Base-by-base conservation (phyloP, 2,888 invertebrate genomes). In the Papilio elwesi region DNA sequence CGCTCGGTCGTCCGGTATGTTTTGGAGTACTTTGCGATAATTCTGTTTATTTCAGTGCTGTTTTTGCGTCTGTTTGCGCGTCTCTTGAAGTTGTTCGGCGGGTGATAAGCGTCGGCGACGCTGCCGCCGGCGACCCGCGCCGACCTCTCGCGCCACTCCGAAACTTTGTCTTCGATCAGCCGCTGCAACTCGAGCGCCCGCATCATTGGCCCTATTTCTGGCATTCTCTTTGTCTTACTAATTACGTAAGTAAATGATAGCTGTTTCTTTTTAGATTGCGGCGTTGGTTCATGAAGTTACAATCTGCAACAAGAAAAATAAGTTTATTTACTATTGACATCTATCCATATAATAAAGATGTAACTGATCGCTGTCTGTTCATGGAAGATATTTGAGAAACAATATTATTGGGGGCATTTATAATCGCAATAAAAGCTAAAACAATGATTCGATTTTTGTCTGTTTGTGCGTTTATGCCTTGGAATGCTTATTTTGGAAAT, bases 131-230 rank as follows among this genome's bases (percentile, higher is more conserved):
- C 82, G 91, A 91, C 93, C 92, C 92, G 85, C 68, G 87, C 89
- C 88, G 93, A 93, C 92, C 93, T 93, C 84, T 92, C 92, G 73
- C 93, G 92, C 93, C 93, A 93, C 80, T 93, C 93, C 76, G 91
- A 83, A 87, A 93, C 93, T 91, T 92, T 93, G 90, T 92, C 90
- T 88, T 93, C 93, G 78, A 93, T 88, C 84, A 93, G 83, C 79
- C 90, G 89, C 83, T 94, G 93, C 84, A 94, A 80, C 83, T 94
- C 94, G 70, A 94, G 82, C 57, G 93, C 93, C 75, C 94, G 90
- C 93, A 93, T 93, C 85, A 94, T 90, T 64, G 93, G 88, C 53
- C 93, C 91, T 81, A 94, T 80, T 84, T 94, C 93, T 73, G 91
- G 93, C 94, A 94, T 94, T 84, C 81, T 91, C 74, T 73, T 77